Evolutionary conservation across 2,888 invertebrate genomes (phyloP).

Genomic region (Xanthorhoe spadicearia): DNA sequence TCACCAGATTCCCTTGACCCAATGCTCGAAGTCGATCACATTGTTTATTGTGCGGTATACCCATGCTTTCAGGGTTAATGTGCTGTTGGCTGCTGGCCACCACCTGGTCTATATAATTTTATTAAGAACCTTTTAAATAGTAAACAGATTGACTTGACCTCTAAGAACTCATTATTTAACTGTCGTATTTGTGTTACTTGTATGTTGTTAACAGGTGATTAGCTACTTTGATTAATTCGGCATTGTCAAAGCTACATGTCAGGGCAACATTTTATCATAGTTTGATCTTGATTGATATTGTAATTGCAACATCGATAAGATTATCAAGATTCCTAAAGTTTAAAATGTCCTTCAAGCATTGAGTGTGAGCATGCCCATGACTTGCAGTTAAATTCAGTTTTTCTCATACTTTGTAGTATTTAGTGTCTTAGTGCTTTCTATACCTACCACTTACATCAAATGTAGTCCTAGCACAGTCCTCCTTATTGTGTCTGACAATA

Average conservation of each 20-base stretch:
- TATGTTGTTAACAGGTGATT: slow-evolving; percentile 30
- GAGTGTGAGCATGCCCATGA: too few species aligned
- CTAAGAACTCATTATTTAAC: slow-evolving; percentile 30
- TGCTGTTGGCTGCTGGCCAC: slow-evolving; percentile 22
- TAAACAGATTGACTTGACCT: slow-evolving; percentile 43
- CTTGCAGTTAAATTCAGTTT: too few species aligned
- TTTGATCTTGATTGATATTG: neutral
- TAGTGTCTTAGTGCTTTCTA: too few species aligned
- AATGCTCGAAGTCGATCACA: slow-evolving; percentile 58
- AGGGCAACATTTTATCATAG: neutral
- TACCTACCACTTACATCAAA: too few species aligned
- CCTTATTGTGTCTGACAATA: too few species aligned
- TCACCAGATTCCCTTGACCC: slow-evolving; percentile 74
- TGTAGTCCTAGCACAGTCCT: too few species aligned
- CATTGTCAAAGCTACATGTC: slow-evolving; percentile 11
- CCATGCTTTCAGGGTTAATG: slow-evolving; percentile 56
- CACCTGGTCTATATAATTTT: slow-evolving; percentile 18
- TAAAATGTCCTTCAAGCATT: neutral
- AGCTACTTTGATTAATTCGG: slow-evolving; percentile 25
- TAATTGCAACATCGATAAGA: neutral
- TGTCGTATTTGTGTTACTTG: slow-evolving; percentile 29
- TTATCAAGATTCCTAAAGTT: neutral
- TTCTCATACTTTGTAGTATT: too few species aligned
- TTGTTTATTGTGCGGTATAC: slow-evolving; percentile 57
- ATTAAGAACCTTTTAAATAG: slow-evolving; percentile 10